phyloP scores from a whole-genome alignment of 1,140 invertebrate genomes.

The Drosophila kepulauana region DNA sequence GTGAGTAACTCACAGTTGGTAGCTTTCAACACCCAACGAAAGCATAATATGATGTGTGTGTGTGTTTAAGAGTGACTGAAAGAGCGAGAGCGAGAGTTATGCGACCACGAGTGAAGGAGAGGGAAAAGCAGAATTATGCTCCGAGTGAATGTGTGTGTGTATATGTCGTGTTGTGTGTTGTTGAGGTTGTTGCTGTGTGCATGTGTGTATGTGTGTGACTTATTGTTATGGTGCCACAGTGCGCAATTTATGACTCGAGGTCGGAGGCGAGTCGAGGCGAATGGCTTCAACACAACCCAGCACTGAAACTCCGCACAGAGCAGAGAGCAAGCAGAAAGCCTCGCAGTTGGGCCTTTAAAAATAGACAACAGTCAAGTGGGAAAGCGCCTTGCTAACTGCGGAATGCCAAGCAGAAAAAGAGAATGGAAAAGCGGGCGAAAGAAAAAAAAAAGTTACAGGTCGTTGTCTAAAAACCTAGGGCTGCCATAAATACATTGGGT shows the following conservation, averaged over 20 bases:
- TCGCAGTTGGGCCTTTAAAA: constrained; percentile 60
- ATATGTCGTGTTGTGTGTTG: constrained; percentile 28
- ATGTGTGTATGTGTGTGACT: constrained; percentile 59
- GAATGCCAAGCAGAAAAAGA: constrained; percentile 49
- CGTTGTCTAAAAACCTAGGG: constrained; percentile 24
- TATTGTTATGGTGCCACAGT: constrained; percentile 83
- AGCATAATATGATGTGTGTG: constrained; percentile 5
- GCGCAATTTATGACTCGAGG: constrained; percentile 81
- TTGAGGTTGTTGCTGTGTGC: not conserved
- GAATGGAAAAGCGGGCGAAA: constrained; percentile 20
- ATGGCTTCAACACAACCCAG: constrained; percentile 17
- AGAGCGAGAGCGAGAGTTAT: constrained; percentile 1
- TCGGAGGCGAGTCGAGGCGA: constrained; percentile 37
- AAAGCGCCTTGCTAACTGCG: constrained; percentile 21
- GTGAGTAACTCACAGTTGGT: constrained; percentile 2
- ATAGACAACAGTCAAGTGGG: constrained; percentile 45
- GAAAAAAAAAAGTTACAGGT: constrained; percentile 31
- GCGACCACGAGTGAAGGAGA: not conserved
- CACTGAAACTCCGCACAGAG: constrained; percentile 12
- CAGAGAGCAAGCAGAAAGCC: not conserved
- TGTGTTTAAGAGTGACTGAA: not conserved
- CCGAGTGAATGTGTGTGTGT: constrained; percentile 23
- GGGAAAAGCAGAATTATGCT: constrained; percentile 1
- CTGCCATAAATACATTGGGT: constrained; percentile 51
- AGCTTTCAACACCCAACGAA: not conserved